Evolutionary conservation across 1,140 invertebrate species (phyloP), one percentile per base, ranked within the genome.

Genomic region (Neuroterus valhalla): DNA sequence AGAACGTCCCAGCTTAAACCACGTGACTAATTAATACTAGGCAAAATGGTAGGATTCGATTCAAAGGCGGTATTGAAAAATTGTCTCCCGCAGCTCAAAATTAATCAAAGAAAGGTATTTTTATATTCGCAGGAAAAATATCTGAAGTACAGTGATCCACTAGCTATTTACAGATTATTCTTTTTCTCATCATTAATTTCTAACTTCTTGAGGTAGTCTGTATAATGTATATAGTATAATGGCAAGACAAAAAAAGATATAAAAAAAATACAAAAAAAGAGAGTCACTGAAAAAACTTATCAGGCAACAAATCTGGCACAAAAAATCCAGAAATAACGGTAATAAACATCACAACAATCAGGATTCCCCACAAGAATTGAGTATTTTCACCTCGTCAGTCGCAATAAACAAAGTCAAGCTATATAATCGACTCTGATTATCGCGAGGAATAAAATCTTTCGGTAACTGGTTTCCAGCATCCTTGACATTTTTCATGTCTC

Each of bases 141-240:
- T 38, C 6, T 38, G 31, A 38, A 38, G 31, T 38, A 38, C 31
- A 38, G 8, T 38, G 31, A 38, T 38, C 31, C 6, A 38, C 31
- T 38, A 38, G 31, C 31, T 38, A 38, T 38, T 38, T 38, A 38
- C 31, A 38, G 31, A 38, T 75, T 79, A 84, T 85, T 86, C 81
- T 82, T 85, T 86, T 83, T 81, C 87, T 83, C 79, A 84, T 82
- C 74, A 81, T 84, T 85, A 88, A 89, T 89, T 88, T 88, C 88
- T 89, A 88, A 89, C 87, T 86, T 89, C 83, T 78, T 89, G 87
- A 89, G 88, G 88, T 89, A 89, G 88, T 86, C 87, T 87, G 88
- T 88, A 85, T 84, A 85, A 88, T 87, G 87, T 81, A 78, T 87
- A 84, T 88, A 86, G 70, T 66, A 83, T 86, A 86, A 85, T 89